These are phyloP conservation scores for Aldrovandia affinis DNA, from an alignment of 2,797 vertebrate species.

Conservation along the genomic window DNA sequence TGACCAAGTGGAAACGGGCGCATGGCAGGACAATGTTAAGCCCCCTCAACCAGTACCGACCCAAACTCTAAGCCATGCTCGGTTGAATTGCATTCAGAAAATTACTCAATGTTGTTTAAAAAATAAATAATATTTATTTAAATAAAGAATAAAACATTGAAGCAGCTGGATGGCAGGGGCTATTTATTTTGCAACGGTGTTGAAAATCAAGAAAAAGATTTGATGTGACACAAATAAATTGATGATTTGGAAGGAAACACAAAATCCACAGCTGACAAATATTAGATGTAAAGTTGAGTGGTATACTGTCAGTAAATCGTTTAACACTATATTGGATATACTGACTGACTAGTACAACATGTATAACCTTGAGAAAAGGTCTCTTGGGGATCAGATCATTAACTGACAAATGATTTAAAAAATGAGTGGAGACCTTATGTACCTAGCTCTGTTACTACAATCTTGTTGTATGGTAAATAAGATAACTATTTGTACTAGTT, in stretches of 20 bases:
- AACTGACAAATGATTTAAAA: not conserved
- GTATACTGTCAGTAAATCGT: not conserved
- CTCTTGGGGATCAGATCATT: not conserved
- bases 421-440: not conserved
- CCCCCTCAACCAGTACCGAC: slow-evolving; percentile 45
- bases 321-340: not conserved
- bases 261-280: not conserved
- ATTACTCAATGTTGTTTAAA: too few relatives aligned
- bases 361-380: not conserved
- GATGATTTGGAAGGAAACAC: not conserved
- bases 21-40: slow-evolving; percentile 37
- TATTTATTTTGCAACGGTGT: too few relatives aligned
- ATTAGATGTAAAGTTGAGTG: not conserved
- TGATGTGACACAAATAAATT: not conserved
- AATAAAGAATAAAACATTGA: too few relatives aligned
- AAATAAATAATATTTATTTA: too few relatives aligned
- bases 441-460: not conserved
- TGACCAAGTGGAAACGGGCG: slow-evolving; percentile 33
- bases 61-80: slow-evolving; percentile 44
- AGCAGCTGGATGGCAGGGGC: too few relatives aligned
- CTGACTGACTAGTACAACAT: not conserved
- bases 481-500: not conserved
- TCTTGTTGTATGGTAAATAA: not conserved
- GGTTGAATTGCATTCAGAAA: slow-evolving; percentile 15
- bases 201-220: not conserved